These are phyloP conservation scores for Phaethon lepturus DNA, from an alignment of 2,113 vertebrate genomes.

Conservation along the genomic window DNA sequence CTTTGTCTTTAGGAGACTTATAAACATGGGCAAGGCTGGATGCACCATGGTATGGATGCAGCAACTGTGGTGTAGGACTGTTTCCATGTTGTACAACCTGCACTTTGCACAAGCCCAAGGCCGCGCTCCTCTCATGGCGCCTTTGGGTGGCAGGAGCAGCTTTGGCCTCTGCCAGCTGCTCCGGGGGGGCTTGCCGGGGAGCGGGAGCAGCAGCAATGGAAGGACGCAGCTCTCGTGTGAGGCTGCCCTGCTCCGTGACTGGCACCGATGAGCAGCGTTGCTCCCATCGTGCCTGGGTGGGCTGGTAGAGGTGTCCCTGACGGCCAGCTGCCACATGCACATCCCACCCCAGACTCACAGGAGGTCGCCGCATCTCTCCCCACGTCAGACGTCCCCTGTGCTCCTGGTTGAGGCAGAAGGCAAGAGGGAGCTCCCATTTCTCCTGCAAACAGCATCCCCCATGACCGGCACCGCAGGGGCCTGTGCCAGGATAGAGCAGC, in stretches of 20 bases:
- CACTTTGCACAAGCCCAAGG: not conserved
- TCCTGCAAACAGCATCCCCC: not conserved
- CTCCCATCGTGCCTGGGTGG: not conserved
- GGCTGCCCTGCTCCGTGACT: not conserved
- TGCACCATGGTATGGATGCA: accelerated
- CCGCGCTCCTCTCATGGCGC: not conserved
- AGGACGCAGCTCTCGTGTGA: not conserved
- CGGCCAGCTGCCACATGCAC: accelerated
- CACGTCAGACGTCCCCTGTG: not conserved
- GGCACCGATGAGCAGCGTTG: not conserved
- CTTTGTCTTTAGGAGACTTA: not conserved
- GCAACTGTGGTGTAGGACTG: not conserved
- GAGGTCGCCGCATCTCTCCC: not conserved
- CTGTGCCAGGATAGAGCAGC: not conserved
- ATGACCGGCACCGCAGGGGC: not conserved
- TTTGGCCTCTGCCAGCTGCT: not conserved
- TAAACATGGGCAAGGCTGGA: not conserved
- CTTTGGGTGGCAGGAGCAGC: not conserved
- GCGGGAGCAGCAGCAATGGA: not conserved
- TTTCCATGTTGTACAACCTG: not conserved
- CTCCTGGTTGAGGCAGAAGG: not conserved
- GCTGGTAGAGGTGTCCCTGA: not conserved
- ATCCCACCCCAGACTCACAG: not conserved
- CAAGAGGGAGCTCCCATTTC: not conserved
- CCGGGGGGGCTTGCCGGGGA: accelerated